Base-by-base conservation (phyloP, 2,113 vertebrate genomes). In the Tragelaphus imberbis region DNA sequence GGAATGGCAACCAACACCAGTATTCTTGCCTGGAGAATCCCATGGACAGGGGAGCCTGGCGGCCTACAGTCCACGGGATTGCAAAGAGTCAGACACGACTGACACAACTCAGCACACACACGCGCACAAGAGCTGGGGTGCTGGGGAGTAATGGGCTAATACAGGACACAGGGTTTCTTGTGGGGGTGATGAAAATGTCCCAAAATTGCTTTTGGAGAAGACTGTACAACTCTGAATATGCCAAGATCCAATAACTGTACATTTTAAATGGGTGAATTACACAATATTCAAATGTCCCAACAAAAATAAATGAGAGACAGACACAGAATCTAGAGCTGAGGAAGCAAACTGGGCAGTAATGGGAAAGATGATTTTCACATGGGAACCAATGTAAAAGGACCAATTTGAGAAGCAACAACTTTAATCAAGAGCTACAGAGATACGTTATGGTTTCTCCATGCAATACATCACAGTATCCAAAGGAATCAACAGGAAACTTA, bases 31-130 rank as follows among this genome's bases (percentile, higher is more conserved):
- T 71, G 68, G 68, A 71, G 68, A 71, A 40, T 4, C 19, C 68
- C n/a, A 6, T 23, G 19, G 68, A 71, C n/a, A 71, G 68, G 40
- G 68, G 10, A 23, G 68, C 19, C 68, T 71, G 68, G 68, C 0
- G 1, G n/a, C n/a, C 19, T 12, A 71, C 5, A 71, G 68, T 23
- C n/a, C 5, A 40, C 0, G 0, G 19, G 17, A n/a, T 23, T 6
- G n/a, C 68, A 36, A 11, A 23, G 65, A 10, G 19, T 40, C 10
- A 2, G 19, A 71, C 68, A 40, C 10, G 2, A 0, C n/a, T 36
- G n/a, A 71, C 2, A 19, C 4, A 1, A 36, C 68, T 11, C 5
- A 40, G n/a, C 68, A 71, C n/a, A 40, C 4, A 21, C n/a, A 23
- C 1, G 5, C 23, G 10, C 6, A 30, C 12, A 30, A 13, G 59